These are phyloP conservation scores for Trichechus manatus DNA, from an alignment of 2,113 vertebrate species.

Conservation along the genomic window DNA sequence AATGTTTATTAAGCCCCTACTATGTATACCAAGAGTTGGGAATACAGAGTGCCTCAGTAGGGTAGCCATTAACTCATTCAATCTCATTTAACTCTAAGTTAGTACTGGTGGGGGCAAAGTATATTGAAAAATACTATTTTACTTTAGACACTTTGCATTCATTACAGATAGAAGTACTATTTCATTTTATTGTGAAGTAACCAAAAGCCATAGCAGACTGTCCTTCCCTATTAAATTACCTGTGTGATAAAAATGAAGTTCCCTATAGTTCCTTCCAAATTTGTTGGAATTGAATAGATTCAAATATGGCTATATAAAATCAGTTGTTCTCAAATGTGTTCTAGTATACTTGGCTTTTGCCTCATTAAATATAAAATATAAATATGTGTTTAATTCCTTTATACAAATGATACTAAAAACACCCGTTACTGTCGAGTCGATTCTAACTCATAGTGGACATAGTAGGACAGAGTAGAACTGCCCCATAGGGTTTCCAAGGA, in stretches of 20 bases:
- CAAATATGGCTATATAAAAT: background rate
- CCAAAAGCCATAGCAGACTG: background rate
- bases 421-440: no score
- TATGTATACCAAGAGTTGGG: conserved; percentile 42
- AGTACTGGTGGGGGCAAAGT: background rate
- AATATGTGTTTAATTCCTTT: conserved; percentile 45
- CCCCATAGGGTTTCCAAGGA: no score
- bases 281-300: conserved; percentile 39
- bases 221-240: background rate
- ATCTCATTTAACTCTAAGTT: conserved; percentile 35
- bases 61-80: background rate
- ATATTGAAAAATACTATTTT: conserved; percentile 10
- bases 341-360: conserved; percentile 30
- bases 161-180: background rate
- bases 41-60: background rate
- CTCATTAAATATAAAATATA: background rate
- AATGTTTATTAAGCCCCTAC: conserved; percentile 70
- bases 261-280: conserved; percentile 21
- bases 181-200: background rate
- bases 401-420: background rate
- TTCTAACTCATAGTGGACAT: no score
- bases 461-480: no score
- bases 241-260: background rate
- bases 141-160: background rate
- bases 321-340: conserved; percentile 27